Evolutionary conservation across 2,888 invertebrate genomes (phyloP).

Genomic region (Drosophila emarginata): DNA sequence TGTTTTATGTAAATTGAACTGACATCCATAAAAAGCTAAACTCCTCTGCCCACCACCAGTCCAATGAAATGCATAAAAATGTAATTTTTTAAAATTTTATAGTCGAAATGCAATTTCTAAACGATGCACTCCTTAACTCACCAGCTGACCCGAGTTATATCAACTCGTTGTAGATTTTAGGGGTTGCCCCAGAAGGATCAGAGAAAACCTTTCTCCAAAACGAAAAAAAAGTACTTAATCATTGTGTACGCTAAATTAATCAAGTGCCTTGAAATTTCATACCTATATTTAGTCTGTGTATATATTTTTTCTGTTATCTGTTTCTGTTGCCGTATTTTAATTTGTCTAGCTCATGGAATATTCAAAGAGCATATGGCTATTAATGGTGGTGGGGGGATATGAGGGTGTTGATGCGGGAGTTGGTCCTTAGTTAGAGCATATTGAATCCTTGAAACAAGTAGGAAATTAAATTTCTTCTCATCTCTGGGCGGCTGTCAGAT

Average conservation of each 20-base stretch:
- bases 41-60: background rate
- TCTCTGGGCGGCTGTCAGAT: slow-evolving; percentile 17
- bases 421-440: slow-evolving; percentile 1
- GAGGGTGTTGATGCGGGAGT: background rate
- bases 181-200: slow-evolving; percentile 50
- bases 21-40: slow-evolving; percentile 48
- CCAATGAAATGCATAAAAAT: slow-evolving; percentile 50
- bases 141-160: slow-evolving; percentile 10
- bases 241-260: slow-evolving; percentile 80
- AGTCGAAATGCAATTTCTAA: slow-evolving; percentile 32
- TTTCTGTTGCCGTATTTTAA: slow-evolving; percentile 61
- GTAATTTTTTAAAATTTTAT: slow-evolving; percentile 25
- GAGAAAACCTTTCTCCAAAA: slow-evolving; percentile 40
- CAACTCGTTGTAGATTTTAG: slow-evolving; percentile 31
- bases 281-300: slow-evolving; percentile 43
- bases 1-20: slow-evolving; percentile 39
- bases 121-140: slow-evolving; percentile 18
- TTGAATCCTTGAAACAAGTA: slow-evolving; percentile 26
- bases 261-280: slow-evolving; percentile 59
- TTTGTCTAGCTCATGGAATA: slow-evolving; percentile 77
- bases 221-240: slow-evolving; percentile 75
- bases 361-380: slow-evolving; percentile 70
- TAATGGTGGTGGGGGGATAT: background rate
- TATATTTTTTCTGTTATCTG: slow-evolving; percentile 21
- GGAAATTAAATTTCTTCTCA: slow-evolving; percentile 5